These are phyloP conservation scores for Pongo abelii DNA, from an alignment of 2,113 vertebrate genomes.

Conservation along the genomic window DNA sequence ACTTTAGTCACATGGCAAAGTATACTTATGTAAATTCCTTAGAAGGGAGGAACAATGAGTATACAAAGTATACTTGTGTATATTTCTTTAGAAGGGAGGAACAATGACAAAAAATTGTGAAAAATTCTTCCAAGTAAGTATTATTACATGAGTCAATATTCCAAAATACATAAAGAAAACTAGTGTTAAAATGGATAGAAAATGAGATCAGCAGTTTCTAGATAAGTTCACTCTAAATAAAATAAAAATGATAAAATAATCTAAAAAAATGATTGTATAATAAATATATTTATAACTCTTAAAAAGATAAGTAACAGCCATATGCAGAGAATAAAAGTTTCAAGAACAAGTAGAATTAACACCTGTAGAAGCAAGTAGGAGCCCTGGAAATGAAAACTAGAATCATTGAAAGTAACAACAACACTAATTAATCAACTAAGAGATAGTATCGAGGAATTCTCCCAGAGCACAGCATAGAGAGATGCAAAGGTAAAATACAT, in stretches of 20 bases:
- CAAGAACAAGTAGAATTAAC: background rate
- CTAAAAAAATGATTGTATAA: background rate
- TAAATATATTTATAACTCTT: background rate
- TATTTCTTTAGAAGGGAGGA: background rate
- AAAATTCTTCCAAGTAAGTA: background rate
- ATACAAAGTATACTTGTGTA: background rate
- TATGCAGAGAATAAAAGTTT: background rate
- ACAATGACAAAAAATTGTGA: background rate
- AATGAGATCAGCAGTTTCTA: background rate
- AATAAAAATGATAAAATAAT: background rate
- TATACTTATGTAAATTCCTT: background rate
- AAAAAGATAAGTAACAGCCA: background rate
- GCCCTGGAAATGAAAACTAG: background rate
- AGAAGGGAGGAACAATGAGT: background rate
- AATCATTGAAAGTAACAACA: background rate
- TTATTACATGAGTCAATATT: background rate
- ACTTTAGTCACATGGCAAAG: background rate
- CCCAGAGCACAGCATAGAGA: background rate
- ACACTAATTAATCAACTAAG: background rate
- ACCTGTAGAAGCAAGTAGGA: background rate
- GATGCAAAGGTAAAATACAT: background rate
- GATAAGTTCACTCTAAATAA: background rate
- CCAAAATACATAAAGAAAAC: background rate
- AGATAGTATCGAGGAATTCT: background rate
- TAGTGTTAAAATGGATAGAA: background rate